These are phyloP conservation scores for Drosophila miranda DNA, from an alignment of 1,140 invertebrate species.

Conservation along the genomic window DNA sequence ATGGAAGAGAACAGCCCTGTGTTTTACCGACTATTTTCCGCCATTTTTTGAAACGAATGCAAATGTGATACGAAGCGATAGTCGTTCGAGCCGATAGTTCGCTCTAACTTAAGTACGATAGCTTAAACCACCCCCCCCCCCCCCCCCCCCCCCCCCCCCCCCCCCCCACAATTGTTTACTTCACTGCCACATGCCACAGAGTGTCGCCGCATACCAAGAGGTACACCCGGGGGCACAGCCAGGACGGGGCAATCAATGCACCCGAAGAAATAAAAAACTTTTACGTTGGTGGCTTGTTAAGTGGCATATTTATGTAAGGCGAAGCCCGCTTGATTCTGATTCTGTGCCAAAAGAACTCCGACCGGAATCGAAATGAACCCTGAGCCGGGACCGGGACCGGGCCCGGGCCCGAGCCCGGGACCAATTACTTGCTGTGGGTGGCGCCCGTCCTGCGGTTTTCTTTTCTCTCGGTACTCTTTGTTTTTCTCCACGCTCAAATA, in stretches of 20 bases:
- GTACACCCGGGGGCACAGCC: neutral
- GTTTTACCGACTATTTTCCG: conserved; percentile 3
- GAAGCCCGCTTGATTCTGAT: conserved; percentile 29
- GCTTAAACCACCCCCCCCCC: neutral
- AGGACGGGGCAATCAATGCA: conserved; percentile 36
- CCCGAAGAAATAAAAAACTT: conserved; percentile 40
- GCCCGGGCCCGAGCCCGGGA: conserved; percentile 2
- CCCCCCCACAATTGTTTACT: conserved; percentile 37
- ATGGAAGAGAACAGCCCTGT: neutral
- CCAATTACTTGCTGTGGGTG: conserved; percentile 62
- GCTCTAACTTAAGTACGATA: conserved; percentile 5
- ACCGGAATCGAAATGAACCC: conserved; percentile 51
- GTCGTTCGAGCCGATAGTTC: conserved; percentile 2
- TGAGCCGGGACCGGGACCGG: neutral
- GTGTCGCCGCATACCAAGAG: conserved; percentile 12
- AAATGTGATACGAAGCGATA: conserved; percentile 11
- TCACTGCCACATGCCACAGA: neutral
- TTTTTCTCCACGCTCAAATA: conserved; percentile 29
- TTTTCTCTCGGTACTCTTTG: conserved; percentile 9
- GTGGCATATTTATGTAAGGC: conserved; percentile 71
- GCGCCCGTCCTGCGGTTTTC: conserved; percentile 35
- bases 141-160: neutral
- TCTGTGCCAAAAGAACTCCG: conserved; percentile 54
- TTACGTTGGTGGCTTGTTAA: conserved; percentile 64
- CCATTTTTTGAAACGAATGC: conserved; percentile 21